Base-by-base conservation (phyloP, 2,113 vertebrate species). In the Polyodon spathula region DNA sequence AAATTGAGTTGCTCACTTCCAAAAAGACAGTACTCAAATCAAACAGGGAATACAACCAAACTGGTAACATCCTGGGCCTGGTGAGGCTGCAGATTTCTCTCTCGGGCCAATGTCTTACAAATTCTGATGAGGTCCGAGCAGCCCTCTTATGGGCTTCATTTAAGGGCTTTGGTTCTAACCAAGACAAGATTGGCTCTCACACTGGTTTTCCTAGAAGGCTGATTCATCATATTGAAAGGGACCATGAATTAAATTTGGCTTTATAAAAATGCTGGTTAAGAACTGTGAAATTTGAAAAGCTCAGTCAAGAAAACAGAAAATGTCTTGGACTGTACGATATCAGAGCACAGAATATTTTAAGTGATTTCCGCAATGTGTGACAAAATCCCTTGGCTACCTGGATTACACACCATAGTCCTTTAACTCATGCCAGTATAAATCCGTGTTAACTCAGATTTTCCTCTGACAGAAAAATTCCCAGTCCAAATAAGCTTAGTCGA, bases 351-450 rank as follows among this genome's bases (percentile, higher is more conserved):
- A 71, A 79, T 75, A 77, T 74, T 85, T 84, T 79, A 85, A 83
- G 80, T 84, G 84, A 82, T 84, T 85, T 88, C 77, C 81, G 81
- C 81, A 79, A 86, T 81, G 81, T 83, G 80, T 81, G 77, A 75
- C 74, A 73, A 86, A 86, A 87, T 85, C 85, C 86, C 84, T 77
- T 62, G 76, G 81, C 83, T 81, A 85, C 83, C 84, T 87, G 86
- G 85, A 88, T 87, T 87, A 87, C 84, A 84, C 86, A 87, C 81
- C 79, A 79, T 78, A 83, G 81, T 85, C 83, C 82, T 87, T 87
- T 86, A 88, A 88, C 85, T 86, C 78, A 77, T 86, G 86, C 86
- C 85, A 86, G 82, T 79, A 78, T 84, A 82, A 84, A 84, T 85
- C 85, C 81, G 71, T 84, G 86, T 85, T 87, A 85, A 82, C 85